phyloP scores from a whole-genome alignment of 2,797 vertebrate genomes.

The Neopelma chrysocephalum region DNA sequence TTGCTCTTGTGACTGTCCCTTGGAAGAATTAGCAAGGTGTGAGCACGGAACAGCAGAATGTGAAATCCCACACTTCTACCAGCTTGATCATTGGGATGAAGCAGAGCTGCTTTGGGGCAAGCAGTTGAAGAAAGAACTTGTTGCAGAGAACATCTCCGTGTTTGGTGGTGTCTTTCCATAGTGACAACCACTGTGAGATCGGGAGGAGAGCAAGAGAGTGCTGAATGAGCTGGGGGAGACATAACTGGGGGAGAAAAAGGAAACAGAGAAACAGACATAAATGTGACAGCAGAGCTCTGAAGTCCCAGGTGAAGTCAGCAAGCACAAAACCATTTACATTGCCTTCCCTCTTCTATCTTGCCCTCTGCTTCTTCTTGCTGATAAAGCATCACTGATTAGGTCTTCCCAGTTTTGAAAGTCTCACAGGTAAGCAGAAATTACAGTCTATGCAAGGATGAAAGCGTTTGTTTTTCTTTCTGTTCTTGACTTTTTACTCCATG shows the following conservation, averaged over 20 bases:
- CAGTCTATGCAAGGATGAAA: neutral
- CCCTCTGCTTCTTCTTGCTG: neutral
- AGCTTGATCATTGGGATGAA: neutral
- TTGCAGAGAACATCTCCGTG: neutral
- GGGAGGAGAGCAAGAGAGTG: neutral
- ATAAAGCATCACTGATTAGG: neutral
- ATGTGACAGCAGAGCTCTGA: neutral
- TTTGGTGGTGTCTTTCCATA: neutral
- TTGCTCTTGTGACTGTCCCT: neutral
- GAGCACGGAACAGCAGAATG: neutral
- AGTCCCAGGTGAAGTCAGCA: neutral
- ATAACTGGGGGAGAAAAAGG: neutral
- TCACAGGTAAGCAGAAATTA: neutral
- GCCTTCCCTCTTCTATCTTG: neutral
- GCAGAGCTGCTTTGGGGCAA: neutral
- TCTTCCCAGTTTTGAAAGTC: neutral
- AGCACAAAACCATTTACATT: neutral
- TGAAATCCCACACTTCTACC: neutral
- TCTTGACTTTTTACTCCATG: neutral
- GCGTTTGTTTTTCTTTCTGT: neutral
- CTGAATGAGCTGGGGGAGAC: neutral
- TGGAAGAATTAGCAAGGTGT: neutral
- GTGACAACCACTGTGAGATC: neutral
- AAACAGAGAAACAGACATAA: neutral
- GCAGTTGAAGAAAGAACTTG: neutral